Base-by-base conservation (phyloP, 1,140 invertebrate genomes). In the Reticulitermes speratus region DNA sequence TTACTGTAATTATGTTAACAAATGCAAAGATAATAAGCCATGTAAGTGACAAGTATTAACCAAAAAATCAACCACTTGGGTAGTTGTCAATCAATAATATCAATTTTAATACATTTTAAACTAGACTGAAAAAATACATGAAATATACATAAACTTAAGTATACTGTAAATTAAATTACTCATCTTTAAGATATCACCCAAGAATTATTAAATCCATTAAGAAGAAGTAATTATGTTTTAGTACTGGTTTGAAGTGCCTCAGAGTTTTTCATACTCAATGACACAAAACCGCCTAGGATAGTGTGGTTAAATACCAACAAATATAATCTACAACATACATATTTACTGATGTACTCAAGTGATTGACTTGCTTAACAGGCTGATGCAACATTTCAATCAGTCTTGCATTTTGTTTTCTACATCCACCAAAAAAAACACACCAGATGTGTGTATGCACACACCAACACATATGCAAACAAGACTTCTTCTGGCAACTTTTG, bases 1-100 rank as follows among this genome's bases (percentile, higher is more conserved):
- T 75, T 75, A 30, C 65, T 75, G 65, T 75, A 12, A 65, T 65
- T 65, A 75, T 75, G n/a, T 75, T 75, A 75, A 75, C 65, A 30
- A 75, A 75, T 75, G 65, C 65, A 75, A 75, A 75, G 65, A 6
- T 75, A 75, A 30, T 30, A 30, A 75, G 65, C 65, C 65, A 75
- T 30, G 14, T 75, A 75, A 75, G 6, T 75, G 65, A 25, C 65
- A 75, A 75, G 8, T 75, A 75, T 25, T 75, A 75, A 75, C 14
- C 25, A n/a, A 75, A 19, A 75, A 30, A 30, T 75, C 65, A 75
- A 75, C n/a, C 65, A 75, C 65, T 75, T 75, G 65, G 65, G 65
- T 75, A 75, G 14, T 75, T 16, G 7, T 75, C 65, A 75, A 75
- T 8, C 65, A 75, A 75, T 0, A 75, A 30, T 25, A 75, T 75